Evolutionary conservation across 1,140 invertebrate genomes (phyloP), one percentile per base, ranked within the genome.

Genomic region (Leptinotarsa lineolata): DNA sequence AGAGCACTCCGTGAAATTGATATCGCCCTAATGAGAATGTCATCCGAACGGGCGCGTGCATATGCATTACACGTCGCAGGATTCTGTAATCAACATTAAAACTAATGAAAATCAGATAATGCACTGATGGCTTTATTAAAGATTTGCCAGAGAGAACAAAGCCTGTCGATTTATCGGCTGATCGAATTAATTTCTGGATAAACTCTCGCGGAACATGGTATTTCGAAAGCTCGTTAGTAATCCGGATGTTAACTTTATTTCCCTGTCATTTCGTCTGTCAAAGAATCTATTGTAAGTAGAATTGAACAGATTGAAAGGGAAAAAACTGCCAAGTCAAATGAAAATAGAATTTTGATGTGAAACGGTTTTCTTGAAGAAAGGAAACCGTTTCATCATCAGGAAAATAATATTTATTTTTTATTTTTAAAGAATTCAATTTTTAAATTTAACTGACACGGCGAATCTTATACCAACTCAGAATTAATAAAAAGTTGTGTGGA

Each of bases 31-130:
- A 54, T 54, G 48, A 54, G 48, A 54, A 54, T 54, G 48, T 54
- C 48, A 54, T 54, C 48, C 48, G 48, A 54, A 18, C 48, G n/a
- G n/a, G n/a, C 13, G 13, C 13, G 48, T 15, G 48, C 48, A 54
- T 54, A 8, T 54, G 15, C 48, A 54, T 16, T 54, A 18, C 48
- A 54, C 48, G n/a, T 54, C 48, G 48, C 48, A 54, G 48, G 48
- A 54, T 4, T 16, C n/a, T 15, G 15, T 54, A 54, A 54, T 54
- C 48, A n/a, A 54, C 48, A 54, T 54, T 54, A 54, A 54, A 54
- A 54, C n/a, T 54, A 54, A 54, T 54, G 48, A 54, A 54, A 54
- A 54, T 54, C 48, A 16, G 48, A 54, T 54, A 54, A 54, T 54
- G n/a, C 48, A 54, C 48, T 54, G 48, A 54, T 54, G 48, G 48